A percentile compares a stretch with the other conserved stretches of the same genome.
These are phyloP conservation scores for Drosophila mercatorum DNA, from an alignment of 2,888 invertebrate genomes.

Conservation along the genomic window DNA sequence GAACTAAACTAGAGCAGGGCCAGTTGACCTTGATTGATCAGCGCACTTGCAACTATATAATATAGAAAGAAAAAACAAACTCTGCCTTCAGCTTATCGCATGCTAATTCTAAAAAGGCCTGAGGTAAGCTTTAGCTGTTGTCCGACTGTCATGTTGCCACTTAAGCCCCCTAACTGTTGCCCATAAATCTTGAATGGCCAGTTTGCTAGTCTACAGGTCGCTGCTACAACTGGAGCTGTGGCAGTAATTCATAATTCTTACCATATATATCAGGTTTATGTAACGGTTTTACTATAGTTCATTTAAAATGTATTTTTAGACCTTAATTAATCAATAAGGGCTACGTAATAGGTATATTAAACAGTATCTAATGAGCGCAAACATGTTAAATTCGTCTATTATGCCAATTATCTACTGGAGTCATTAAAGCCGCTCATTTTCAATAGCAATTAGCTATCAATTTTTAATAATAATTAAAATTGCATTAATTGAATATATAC, in stretches of 20 bases:
- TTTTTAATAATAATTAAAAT: neutral
- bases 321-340: neutral
- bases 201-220: conserved; percentile 13
- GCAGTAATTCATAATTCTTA: conserved; percentile 15
- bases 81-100: conserved; percentile 12
- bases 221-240: conserved; percentile 19
- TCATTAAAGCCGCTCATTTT: neutral
- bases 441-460: neutral
- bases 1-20: conserved; percentile 35
- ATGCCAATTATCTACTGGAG: neutral
- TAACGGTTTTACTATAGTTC: neutral
- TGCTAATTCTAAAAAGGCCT: conserved; percentile 20
- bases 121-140: conserved; percentile 15
- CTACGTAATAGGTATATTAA: neutral
- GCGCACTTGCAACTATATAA: conserved; percentile 1
- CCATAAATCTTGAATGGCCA: conserved; percentile 30
- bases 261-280: conserved; percentile 14
- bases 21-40: conserved; percentile 43
- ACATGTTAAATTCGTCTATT: neutral
- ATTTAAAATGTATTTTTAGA: neutral
- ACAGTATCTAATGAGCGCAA: neutral
- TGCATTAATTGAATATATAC: neutral
- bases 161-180: conserved; percentile 12
- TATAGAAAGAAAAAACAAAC: neutral
- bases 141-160: conserved; percentile 28